These are phyloP conservation scores for Diaphora mendica DNA, from an alignment of 2,888 invertebrate genomes.

Conservation along the genomic window DNA sequence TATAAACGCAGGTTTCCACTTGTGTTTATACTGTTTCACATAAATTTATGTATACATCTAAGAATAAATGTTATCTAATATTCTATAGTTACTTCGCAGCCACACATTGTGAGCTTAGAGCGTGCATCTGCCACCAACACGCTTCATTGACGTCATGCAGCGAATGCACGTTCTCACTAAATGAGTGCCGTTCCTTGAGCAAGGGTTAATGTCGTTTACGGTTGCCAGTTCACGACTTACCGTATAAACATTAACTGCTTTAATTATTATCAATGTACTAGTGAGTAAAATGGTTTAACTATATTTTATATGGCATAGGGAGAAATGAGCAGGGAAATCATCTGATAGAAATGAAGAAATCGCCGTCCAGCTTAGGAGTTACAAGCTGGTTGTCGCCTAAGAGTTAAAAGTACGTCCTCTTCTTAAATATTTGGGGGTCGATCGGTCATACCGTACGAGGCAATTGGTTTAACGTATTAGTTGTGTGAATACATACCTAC, in stretches of 20 bases:
- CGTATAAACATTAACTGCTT: not conserved
- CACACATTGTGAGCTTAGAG: conserved; percentile 3
- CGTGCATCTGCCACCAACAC: conserved; percentile 17
- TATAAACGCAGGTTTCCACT: too few relatives aligned
- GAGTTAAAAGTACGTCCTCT: not conserved
- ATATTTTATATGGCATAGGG: too few relatives aligned
- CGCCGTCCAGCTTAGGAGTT: too few relatives aligned
- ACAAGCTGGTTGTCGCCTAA: too few relatives aligned
- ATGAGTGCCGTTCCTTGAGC: not conserved
- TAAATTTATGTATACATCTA: too few relatives aligned
- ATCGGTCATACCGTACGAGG: too few relatives aligned
- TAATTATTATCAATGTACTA: not conserved
- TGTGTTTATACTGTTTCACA: too few relatives aligned
- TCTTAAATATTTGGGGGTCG: not conserved
- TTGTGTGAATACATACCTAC: not conserved
- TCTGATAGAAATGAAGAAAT: too few relatives aligned
- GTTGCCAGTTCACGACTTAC: not conserved
- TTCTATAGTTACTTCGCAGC: not conserved
- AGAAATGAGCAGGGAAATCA: too few relatives aligned
- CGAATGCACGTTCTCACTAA: conserved; percentile 12
- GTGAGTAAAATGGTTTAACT: not conserved
- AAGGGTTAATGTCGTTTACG: not conserved
- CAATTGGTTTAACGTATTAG: not conserved
- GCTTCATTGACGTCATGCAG: conserved; percentile 12
- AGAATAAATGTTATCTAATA: not conserved